Percentiles rank a stretch among this genome's conserved stretches.
These are phyloP conservation scores for Chelonus insularis DNA, from an alignment of 1,140 invertebrate species.

Conservation along the genomic window DNA sequence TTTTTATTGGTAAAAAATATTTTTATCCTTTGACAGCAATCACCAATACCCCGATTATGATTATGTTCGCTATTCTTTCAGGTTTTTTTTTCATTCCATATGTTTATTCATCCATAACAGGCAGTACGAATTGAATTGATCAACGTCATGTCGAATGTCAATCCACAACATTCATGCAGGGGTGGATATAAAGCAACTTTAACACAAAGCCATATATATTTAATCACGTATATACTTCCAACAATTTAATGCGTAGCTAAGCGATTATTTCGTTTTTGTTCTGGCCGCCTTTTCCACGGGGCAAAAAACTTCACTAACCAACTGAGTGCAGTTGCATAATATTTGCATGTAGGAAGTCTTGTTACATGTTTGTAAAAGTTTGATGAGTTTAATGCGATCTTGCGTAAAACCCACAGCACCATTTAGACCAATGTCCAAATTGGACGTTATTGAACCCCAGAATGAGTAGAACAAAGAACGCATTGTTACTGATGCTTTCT, in stretches of 20 bases:
- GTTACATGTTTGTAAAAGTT: too few relatives aligned
- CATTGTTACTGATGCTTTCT: neutral
- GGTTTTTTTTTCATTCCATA: neutral
- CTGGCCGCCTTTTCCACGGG: neutral
- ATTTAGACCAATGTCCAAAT: too few relatives aligned
- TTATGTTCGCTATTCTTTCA: neutral
- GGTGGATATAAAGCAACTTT: neutral
- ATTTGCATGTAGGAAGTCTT: too few relatives aligned
- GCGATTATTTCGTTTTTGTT: conserved; percentile 4
- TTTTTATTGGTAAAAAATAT: too few relatives aligned
- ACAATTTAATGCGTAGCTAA: neutral
- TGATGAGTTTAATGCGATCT: too few relatives aligned
- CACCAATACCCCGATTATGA: neutral
- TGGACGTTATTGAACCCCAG: too few relatives aligned
- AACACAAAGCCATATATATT: too few relatives aligned
- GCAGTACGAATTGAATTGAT: conserved; percentile 6
- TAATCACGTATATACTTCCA: neutral
- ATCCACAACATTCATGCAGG: neutral
- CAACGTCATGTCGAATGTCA: neutral
- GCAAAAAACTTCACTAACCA: too few relatives aligned
- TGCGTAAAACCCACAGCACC: too few relatives aligned
- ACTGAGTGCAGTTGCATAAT: too few relatives aligned
- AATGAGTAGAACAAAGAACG: too few relatives aligned
- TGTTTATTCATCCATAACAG: neutral
- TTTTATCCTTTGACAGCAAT: too few relatives aligned